These are phyloP conservation scores for Lasaia peninsularis DNA, from an alignment of 1,140 invertebrate genomes.

Conservation along the genomic window DNA sequence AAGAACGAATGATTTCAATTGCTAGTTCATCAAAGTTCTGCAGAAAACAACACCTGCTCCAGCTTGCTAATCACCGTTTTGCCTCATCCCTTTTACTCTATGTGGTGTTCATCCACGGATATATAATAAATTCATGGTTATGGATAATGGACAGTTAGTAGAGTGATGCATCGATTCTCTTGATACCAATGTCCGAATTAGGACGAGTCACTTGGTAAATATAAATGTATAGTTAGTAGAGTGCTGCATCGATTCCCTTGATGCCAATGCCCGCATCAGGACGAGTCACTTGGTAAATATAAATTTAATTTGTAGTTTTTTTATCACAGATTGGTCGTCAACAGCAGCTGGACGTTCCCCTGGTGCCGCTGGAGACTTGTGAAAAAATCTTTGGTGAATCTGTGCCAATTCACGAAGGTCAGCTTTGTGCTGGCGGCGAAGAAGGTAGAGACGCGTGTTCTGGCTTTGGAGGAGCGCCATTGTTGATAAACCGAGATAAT, in stretches of 20 bases:
- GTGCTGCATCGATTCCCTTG: too few relatives aligned
- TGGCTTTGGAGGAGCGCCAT: conserved; percentile 83
- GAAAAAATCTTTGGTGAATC: conserved; percentile 75
- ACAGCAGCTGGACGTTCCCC: conserved; percentile 77
- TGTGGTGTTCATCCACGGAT: too few relatives aligned
- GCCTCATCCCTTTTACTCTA: too few relatives aligned
- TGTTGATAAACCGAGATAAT: conserved; percentile 78
- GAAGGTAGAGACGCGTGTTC: conserved; percentile 82
- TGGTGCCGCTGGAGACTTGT: conserved; percentile 75
- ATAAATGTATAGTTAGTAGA: too few relatives aligned
- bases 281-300: background rate
- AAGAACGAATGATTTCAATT: too few relatives aligned
- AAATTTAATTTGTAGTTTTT: background rate
- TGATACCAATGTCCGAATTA: background rate
- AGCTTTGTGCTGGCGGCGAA: conserved; percentile 84
- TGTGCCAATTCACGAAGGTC: conserved; percentile 78
- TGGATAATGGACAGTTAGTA: too few relatives aligned
- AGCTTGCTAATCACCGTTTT: too few relatives aligned
- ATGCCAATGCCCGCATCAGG: background rate
- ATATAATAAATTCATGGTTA: too few relatives aligned
- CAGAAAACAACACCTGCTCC: too few relatives aligned
- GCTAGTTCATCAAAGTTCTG: too few relatives aligned
- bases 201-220: background rate
- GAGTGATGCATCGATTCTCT: too few relatives aligned
- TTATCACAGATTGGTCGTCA: conserved; percentile 51